Evolutionary conservation across 2,888 invertebrate species (phyloP).

Genomic region (Amphipoea lucens): DNA sequence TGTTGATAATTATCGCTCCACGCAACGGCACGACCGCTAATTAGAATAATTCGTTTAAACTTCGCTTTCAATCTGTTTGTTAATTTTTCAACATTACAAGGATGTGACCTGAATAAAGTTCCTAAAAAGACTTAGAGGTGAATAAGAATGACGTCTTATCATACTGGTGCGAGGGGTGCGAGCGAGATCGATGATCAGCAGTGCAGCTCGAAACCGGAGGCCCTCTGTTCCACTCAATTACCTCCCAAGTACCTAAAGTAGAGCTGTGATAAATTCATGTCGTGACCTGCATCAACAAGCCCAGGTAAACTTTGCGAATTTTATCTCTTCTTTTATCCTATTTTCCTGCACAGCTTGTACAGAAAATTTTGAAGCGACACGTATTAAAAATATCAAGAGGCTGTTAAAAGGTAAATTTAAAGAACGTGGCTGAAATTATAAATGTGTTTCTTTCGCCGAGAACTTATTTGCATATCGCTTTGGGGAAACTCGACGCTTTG

Average conservation of each 20-base stretch:
- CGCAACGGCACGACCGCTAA: constrained; percentile 44
- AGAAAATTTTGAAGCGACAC: constrained; percentile 81
- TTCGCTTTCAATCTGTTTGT: constrained; percentile 55
- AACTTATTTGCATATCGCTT: constrained; percentile 79
- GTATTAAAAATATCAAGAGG: constrained; percentile 86
- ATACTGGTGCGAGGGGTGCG: constrained; percentile 35
- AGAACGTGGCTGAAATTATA: constrained; percentile 85
- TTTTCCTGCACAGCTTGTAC: constrained; percentile 76
- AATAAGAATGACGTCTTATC: constrained; percentile 50
- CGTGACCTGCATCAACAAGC: constrained; percentile 85
- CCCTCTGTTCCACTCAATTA: constrained; percentile 81
- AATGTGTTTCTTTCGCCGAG: constrained; percentile 74
- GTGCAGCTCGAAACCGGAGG: constrained; percentile 72
- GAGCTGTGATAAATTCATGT: constrained; percentile 83
- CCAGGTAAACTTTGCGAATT: constrained; percentile 78
- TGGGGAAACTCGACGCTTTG: constrained; percentile 57
- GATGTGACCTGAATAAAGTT: constrained; percentile 53
- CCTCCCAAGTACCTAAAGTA: constrained; percentile 79
- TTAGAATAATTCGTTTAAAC: constrained; percentile 44
- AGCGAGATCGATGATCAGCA: constrained; percentile 60
- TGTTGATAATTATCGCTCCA: constrained; percentile 45
- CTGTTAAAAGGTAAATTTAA: constrained; percentile 86
- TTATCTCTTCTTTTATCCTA: constrained; percentile 82
- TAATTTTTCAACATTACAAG: constrained; percentile 54
- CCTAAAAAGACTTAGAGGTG: constrained; percentile 24